Conservation (phyloP, 2,888 invertebrate genomes). For the Pristionchus maxplancki region DNA sequence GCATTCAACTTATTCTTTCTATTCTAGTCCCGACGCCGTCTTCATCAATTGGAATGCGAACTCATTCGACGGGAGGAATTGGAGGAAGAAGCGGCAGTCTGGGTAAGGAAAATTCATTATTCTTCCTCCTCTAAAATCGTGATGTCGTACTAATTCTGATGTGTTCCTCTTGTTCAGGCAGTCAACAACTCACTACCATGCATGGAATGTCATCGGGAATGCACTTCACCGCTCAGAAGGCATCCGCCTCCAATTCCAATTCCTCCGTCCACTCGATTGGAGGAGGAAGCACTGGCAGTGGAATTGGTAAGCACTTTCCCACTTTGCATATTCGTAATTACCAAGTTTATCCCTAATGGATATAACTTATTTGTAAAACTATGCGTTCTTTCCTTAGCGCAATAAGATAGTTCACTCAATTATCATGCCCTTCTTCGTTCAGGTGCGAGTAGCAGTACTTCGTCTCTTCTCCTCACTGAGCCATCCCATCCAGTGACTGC, state of each 20-base stretch:
- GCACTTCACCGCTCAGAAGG: neutral
- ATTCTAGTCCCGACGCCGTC: neutral
- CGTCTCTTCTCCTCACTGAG: neutral
- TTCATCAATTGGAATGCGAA: neutral
- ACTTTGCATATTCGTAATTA: too few relatives aligned
- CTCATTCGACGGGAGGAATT: neutral
- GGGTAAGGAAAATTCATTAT: neutral
- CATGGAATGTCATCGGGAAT: neutral
- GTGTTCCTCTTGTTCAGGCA: neutral
- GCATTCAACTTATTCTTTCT: neutral
- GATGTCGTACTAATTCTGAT: neutral
- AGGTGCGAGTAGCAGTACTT: neutral
- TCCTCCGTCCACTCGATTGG: neutral
- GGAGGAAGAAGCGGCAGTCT: neutral
- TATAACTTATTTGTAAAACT: too few relatives aligned
- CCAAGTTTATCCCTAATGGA: too few relatives aligned
- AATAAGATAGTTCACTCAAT: too few relatives aligned
- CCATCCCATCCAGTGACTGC: neutral
- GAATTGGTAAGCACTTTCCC: neutral
- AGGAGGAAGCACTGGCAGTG: constrained; percentile 17
- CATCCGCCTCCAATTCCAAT: neutral
- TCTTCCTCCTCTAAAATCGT: neutral
- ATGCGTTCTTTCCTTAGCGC: too few relatives aligned
- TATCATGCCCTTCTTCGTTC: neutral
- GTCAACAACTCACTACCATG: neutral